Base-by-base conservation (phyloP, 2,113 vertebrate genomes). In the Hystrix brachyura region DNA sequence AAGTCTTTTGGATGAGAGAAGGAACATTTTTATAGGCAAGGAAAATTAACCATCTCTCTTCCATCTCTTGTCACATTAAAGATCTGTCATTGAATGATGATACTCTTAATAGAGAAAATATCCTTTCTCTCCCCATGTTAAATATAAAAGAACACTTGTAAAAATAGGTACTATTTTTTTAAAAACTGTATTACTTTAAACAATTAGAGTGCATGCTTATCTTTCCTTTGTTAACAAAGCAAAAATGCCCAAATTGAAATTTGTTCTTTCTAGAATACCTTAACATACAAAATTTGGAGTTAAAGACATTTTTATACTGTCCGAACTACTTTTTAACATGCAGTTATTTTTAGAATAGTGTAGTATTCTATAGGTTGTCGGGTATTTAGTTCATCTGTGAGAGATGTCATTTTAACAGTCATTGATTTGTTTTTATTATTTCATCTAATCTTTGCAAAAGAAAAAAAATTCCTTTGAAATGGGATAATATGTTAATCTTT, bases 391-490 rank as follows among this genome's bases (percentile, higher is more conserved):
- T 89, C 60, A 83, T 93, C 72, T 92, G 90, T 87, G 94, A 86
- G 76, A 91, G 78, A 92, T 96, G 89, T 95, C 79, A 86, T 79
- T 96, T 94, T 89, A 93, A 94, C 87, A 94, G 79, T 95, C 83
- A 85, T 71, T 82, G 83, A 85, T 96, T 82, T 86, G 38, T 94
- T 67, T 79, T 91, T 23, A 60, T 94, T 88, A 91, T 96, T 87
- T 95, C 74, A 94, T 94, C 57, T 88, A 76, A 94, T 90, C 51
- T 14, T 59, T 38, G 79, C 25, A 53, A 81, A 74, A 74, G 62
- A 27, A 51, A 80, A 72, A 74, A 62, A 27, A 5, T 38, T 38
- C 14, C 53, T 91, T 87, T 95, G 51, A 91, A 96, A 65, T 62
- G 64, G 43, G 27, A 65, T 91, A 69, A 64, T 94, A 90, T 92